Base-by-base conservation (phyloP, 2,888 invertebrate species). In the Glomeris marginata region DNA sequence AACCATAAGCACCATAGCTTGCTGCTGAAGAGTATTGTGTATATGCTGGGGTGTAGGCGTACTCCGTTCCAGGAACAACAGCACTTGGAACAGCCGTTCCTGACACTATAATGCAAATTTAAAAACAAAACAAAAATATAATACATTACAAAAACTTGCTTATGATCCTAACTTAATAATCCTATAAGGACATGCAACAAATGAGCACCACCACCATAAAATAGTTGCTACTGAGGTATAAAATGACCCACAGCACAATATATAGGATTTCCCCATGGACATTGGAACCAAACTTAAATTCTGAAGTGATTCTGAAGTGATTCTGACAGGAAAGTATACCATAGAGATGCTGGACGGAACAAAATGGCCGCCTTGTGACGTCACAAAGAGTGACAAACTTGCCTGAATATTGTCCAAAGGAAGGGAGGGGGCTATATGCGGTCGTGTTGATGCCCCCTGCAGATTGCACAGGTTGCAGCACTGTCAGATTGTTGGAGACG, bases 1-100 rank as follows among this genome's bases (percentile, higher is more conserved):
- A 67, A 54, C 64, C 63, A 57, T 67, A 67, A 21, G 63, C 60
- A 45, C 74, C 69, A 64, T 79, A 79, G 13, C 82, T 77, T 52
- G 81, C 77, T 16, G 56, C 47, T 38, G 58, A 52, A 51, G 81
- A 80, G 66, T 84, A 84, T 64, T 83, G 77, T 59, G 76, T 73
- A 73, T 86, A 86, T 57, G 77, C 76, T 51, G 81, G 77, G 63
- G 77, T 78, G 64, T 81, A 81, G 35, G 80, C 74, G 64, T 81
- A 81, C 63, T 81, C 81, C 49, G 76, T 66, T 37, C 72, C 73
- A 43, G 76, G 74, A 49, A 76, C 75, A 49, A 76, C 76, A 10
- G 59, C 56, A 18, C 58, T 56, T 43, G 58, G 56, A 1, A 60
- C 58, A n/a, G 53, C 50, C 28, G 75, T 71, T 50, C 76, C 75